A percentile compares a stretch with the other conserved stretches of the same genome.
These are phyloP conservation scores for Standfussiana lucernea DNA, from an alignment of 2,888 invertebrate genomes.

Conservation along the genomic window DNA sequence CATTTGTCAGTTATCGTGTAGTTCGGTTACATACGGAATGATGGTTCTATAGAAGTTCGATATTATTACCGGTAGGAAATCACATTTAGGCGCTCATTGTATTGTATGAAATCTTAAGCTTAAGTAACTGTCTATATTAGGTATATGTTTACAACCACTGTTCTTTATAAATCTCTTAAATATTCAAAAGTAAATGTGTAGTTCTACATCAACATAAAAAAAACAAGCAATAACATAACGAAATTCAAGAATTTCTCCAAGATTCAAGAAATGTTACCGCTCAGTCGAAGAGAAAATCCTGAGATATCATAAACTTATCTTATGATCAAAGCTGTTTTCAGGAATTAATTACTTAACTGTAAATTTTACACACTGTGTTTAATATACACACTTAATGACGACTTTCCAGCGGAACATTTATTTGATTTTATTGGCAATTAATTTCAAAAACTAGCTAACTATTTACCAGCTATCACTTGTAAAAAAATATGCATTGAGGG, in stretches of 20 bases:
- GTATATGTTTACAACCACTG: background rate
- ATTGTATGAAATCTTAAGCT: background rate
- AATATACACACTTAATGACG: background rate
- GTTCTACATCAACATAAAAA: background rate
- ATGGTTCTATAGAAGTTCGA: background rate
- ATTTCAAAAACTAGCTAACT: too few relatives aligned
- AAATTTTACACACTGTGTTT: conserved; percentile 5
- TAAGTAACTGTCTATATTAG: background rate
- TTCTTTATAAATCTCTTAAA: background rate
- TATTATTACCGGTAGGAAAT: background rate
- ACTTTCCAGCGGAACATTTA: background rate
- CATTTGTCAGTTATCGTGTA: too few relatives aligned
- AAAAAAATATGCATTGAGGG: background rate
- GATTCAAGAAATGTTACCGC: background rate
- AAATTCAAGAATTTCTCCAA: background rate
- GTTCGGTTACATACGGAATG: background rate
- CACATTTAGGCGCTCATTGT: background rate
- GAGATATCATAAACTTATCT: conserved; percentile 21
- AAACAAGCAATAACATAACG: background rate
- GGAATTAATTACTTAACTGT: conserved; percentile 32
- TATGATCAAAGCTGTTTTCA: conserved; percentile 25
- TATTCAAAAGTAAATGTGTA: background rate
- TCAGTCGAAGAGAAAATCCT: conserved; percentile 5
- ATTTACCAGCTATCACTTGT: background rate
- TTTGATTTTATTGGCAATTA: conserved; percentile 32